Evolutionary conservation across 2,888 invertebrate species (phyloP), one percentile per base, ranked within the genome.

Genomic region (Standfussiana lucernea): DNA sequence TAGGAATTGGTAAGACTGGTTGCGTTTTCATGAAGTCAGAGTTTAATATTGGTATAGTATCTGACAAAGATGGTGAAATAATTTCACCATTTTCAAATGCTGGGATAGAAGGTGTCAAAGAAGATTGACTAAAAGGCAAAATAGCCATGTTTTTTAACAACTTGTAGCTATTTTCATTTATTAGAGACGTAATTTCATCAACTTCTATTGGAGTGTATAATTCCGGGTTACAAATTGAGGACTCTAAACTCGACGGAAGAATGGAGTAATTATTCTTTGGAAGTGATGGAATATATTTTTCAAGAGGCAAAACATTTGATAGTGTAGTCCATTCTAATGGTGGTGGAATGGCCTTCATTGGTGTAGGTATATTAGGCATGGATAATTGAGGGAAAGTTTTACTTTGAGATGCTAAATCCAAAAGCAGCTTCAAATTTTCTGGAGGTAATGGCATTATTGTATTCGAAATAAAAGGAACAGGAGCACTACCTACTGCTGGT

Each of bases 131-230:
- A 1, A 2, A 24, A 24, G 67, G 82, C 1, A 45, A 37, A 45
- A 32, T 4, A 24, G 81, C 21, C 50, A 18, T n/a, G 15, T 53
- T 53, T 53, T 75, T 45, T 8, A 35, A 45, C 4, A 50, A 32
- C 1, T 66, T 40, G 11, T 15, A 15, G 1, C 10, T 75, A 0
- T 74, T 37, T 47, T 53, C 42, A 45, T 74, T 37, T 21, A 67
- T 1, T 15, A 53, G 13, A 37, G 75, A 61, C 24, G 32, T 53
- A 3, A 56, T 35, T 13, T 75, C 47, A 59, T 78, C 53, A n/a
- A 61, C 24, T 28, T 15, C 2, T n/a, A 28, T 40, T 11, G 61
- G 67, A 3, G 24, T 62, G 5, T 56, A 28, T n/a, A n/a, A n/a
- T 64, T 75, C 45, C 13, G 13, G 4, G 13, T 75, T 24, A 42